A percentile compares a stretch with the other conserved stretches of the same genome.
Conservation (phyloP, 2,888 invertebrate genomes). For the Sialis fuliginosa region DNA sequence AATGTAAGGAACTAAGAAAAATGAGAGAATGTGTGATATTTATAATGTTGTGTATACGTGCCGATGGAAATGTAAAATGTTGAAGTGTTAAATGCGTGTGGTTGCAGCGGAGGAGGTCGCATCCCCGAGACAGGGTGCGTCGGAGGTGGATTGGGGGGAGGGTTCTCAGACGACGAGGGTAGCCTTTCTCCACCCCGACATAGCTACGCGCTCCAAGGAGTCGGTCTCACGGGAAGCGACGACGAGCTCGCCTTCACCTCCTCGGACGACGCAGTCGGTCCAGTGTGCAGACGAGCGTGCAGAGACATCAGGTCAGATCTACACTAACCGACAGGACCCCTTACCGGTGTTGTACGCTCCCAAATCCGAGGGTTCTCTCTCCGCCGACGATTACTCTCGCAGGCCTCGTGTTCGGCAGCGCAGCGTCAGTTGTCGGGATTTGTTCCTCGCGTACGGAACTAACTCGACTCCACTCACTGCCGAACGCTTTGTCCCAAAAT, state of each 20-base stretch:
- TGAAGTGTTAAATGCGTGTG: too few relatives aligned
- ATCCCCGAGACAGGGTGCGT: conserved; percentile 33
- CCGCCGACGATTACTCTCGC: conserved; percentile 16
- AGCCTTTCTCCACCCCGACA: conserved; percentile 42
- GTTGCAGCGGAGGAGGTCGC: conserved; percentile 7
- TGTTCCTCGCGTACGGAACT: conserved; percentile 57
- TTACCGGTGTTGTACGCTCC: conserved; percentile 15
- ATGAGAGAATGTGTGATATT: too few relatives aligned
- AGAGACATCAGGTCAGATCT: conserved; percentile 8
- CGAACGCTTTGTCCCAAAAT: conserved; percentile 17
- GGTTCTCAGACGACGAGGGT: conserved; percentile 82
- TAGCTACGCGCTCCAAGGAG: conserved; percentile 33
- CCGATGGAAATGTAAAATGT: too few relatives aligned
- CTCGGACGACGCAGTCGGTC: conserved; percentile 26
- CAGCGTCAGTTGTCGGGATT: conserved; percentile 66
- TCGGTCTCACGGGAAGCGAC: conserved; percentile 14
- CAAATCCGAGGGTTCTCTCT: conserved; percentile 30
- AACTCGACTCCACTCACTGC: conserved; percentile 24
- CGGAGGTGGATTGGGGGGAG: conserved; percentile 39
- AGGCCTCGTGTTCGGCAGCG: conserved; percentile 49
- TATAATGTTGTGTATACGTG: too few relatives aligned
- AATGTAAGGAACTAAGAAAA: too few relatives aligned
- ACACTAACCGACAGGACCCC: conserved; percentile 17
- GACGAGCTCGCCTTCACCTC: conserved; percentile 22
- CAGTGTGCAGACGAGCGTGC: not conserved